Evolutionary conservation across 2,113 vertebrate species (phyloP), one percentile per base, ranked within the genome.

Genomic region (Pachypanchax playfairii): DNA sequence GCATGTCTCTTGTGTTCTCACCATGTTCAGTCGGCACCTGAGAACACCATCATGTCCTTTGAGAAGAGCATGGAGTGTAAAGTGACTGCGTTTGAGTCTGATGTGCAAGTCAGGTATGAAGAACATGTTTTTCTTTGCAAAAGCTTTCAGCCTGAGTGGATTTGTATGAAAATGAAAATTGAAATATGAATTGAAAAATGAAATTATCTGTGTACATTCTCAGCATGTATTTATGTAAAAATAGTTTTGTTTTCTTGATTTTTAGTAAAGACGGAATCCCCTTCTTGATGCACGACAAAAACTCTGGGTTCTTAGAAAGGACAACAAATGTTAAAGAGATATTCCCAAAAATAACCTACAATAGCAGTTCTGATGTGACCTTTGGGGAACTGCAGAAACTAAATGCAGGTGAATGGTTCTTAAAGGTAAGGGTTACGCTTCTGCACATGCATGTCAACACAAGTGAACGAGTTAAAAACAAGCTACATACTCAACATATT

Each of bases 31-130:
- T 75, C 96, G 84, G 95, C 96, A 17, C 97, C 96, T 0, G 96
- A 99, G 84, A 99, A 99, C 87, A 99, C 96, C 22, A 84, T 98
- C 79, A 96, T 98, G 95, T 96, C 96, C 0, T 93, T 98, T 73
- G 46, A 25, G 17, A 94, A 89, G 65, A 94, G 93, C 0, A 53
- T 92, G 1, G 57, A 74, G 24, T 98, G 94, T 44, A 85, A 87
- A 6, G 94, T 95, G 54, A 41, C 62, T 4, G 93, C 93, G 44
- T 96, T 96, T 36, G 96, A 98, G 90, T 97, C 95, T 0, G 96
- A 98, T 6, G 90, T 98, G 66, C 93, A 93, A 90, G 61, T 98
- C 87, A 97, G 96, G 96, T 97, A 91, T 80, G 22, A 24, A 1
- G 2, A 28, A 26, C 25, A 42, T 0, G 22, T 17, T 25, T 28